A percentile compares a stretch with the other conserved stretches of the same genome.
Conservation (phyloP, 2,113 vertebrate species). For the rabbit (Oryctolagus cuniculus) region DNA sequence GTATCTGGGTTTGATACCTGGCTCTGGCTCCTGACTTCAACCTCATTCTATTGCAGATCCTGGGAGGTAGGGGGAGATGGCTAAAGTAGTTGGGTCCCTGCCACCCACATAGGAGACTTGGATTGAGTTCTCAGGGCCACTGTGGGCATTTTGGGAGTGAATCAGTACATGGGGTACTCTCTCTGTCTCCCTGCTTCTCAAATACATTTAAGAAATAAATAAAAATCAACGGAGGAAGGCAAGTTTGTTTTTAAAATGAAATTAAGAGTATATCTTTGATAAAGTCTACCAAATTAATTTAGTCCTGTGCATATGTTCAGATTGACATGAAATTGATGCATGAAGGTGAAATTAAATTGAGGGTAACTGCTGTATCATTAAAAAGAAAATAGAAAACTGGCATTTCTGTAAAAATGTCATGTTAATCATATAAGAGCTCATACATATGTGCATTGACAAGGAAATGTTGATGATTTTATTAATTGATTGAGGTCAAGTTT, state of each 20-base stretch:
- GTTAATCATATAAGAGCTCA: conserved; percentile 39
- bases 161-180: too few species aligned
- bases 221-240: neutral
- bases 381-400: conserved; percentile 58
- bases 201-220: too few species aligned
- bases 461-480: conserved; percentile 56
- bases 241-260: conserved; percentile 55
- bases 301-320: neutral
- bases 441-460: neutral
- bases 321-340: conserved; percentile 51
- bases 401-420: conserved; percentile 35
- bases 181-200: too few species aligned
- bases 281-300: conserved; percentile 38
- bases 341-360: conserved; percentile 59
- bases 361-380: conserved; percentile 20
- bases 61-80: too few species aligned
- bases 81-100: too few species aligned
- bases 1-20: too few species aligned
- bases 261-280: conserved; percentile 53
- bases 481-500: conserved; percentile 27
- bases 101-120: too few species aligned
- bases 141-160: too few species aligned
- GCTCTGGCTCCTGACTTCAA: too few species aligned
- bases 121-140: too few species aligned
- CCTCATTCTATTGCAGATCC: too few species aligned